A percentile compares a stretch with the other conserved stretches of the same genome.
Evolutionary conservation across 2,888 invertebrate species (phyloP).

Genomic region (Nomada ruficornis): DNA sequence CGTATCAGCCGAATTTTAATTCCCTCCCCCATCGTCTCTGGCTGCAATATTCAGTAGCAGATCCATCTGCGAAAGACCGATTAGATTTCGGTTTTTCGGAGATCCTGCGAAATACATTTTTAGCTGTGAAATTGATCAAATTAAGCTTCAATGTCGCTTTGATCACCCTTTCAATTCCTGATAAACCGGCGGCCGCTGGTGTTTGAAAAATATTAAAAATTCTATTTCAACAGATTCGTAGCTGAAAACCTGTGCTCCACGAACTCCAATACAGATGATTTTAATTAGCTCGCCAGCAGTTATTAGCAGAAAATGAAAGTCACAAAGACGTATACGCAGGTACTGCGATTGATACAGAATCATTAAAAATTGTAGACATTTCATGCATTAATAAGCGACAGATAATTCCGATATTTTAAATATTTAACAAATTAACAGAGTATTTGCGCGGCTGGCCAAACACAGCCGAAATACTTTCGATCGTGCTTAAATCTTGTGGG

Average conservation of each 20-base stretch:
- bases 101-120: conserved; percentile 13
- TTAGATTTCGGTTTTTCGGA: conserved; percentile 1
- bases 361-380: too few species aligned
- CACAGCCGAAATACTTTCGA: neutral
- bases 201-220: neutral
- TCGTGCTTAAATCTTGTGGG: neutral
- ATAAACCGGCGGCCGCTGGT: neutral
- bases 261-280: neutral
- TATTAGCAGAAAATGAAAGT: neutral
- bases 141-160: conserved; percentile 5
- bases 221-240: neutral
- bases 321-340: neutral
- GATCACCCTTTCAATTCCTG: conserved; percentile 10
- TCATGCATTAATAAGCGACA: neutral
- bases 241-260: neutral
- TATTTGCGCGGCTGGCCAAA: neutral
- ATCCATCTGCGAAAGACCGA: conserved; percentile 3
- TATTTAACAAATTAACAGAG: neutral
- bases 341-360: too few species aligned
- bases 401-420: neutral
- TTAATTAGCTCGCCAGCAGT: conserved; percentile 10
- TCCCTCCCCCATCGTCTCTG: neutral
- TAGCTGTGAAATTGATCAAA: conserved; percentile 4
- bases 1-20: conserved; percentile 28
- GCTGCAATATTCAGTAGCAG: neutral